Evolutionary conservation across 1,140 invertebrate species (phyloP).

Genomic region (Patella vulgata): DNA sequence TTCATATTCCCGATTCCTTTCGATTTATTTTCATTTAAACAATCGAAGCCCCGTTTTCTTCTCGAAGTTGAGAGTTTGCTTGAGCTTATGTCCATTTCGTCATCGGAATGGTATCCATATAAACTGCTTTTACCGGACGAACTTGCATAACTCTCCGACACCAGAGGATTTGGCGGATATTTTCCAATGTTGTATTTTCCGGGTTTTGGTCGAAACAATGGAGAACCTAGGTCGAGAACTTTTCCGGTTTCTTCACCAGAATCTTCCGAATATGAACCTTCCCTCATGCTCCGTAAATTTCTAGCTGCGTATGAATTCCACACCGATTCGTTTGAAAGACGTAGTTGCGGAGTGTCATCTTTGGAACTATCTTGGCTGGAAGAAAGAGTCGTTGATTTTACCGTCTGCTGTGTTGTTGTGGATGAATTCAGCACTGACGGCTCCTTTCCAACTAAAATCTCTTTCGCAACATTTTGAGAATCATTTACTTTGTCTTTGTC

Average conservation of each 20-base stretch:
- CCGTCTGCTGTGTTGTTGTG: not conserved
- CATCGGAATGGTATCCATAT: slow-evolving; percentile 37
- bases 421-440: not conserved
- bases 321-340: slow-evolving; percentile 50
- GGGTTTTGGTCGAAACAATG: not conserved
- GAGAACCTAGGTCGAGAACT: not conserved
- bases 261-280: slow-evolving; percentile 51
- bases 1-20: slow-evolving; percentile 8
- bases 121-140: not conserved
- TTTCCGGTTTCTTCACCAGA: slow-evolving; percentile 25
- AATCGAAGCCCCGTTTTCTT: too few relatives aligned
- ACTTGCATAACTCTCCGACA: not conserved
- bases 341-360: slow-evolving; percentile 56
- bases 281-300: slow-evolving; percentile 51
- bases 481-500: not conserved
- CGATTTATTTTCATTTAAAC: not conserved
- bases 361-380: slow-evolving; percentile 41
- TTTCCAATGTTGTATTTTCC: too few relatives aligned
- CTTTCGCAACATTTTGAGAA: not conserved
- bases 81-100: slow-evolving; percentile 23
- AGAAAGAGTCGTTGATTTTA: slow-evolving; percentile 13
- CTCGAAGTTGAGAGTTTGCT: too few relatives aligned
- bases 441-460: slow-evolving; percentile 12
- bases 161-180: not conserved
- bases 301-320: slow-evolving; percentile 54